These are phyloP conservation scores for Enteromius trimaculatus DNA, from an alignment of 2,797 vertebrate species.

Conservation along the genomic window DNA sequence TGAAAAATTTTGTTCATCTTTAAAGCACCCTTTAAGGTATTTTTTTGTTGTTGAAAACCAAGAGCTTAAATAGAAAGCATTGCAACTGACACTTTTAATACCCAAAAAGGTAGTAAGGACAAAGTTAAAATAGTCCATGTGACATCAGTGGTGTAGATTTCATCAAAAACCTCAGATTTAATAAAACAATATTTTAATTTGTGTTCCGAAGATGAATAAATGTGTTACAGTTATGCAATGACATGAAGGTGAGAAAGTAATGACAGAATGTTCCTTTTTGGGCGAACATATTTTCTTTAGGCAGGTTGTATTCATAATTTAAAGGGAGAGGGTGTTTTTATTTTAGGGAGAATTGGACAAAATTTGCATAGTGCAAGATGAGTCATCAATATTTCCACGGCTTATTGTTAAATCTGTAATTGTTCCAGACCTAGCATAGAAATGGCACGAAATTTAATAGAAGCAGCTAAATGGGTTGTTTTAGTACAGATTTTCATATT, in stretches of 20 bases:
- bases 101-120: no score
- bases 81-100: neutral
- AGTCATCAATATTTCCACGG: neutral
- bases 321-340: neutral
- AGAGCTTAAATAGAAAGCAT: neutral
- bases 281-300: neutral
- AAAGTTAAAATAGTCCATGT: no score
- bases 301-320: neutral
- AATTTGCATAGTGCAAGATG: neutral
- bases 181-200: neutral
- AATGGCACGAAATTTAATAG: neutral
- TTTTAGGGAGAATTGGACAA: neutral
- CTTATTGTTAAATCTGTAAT: neutral
- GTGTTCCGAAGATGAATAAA: neutral
- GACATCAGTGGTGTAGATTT: neutral
- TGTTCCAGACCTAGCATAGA: neutral
- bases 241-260: neutral
- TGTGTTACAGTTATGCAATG: neutral
- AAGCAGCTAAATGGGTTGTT: neutral
- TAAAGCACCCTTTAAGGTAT: neutral
- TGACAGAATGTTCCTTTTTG: neutral
- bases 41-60: neutral
- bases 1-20: neutral
- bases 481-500: conserved; percentile 8
- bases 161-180: neutral